phyloP scores from a whole-genome alignment of 2,113 vertebrate genomes.

The Ammodytes dubius region DNA sequence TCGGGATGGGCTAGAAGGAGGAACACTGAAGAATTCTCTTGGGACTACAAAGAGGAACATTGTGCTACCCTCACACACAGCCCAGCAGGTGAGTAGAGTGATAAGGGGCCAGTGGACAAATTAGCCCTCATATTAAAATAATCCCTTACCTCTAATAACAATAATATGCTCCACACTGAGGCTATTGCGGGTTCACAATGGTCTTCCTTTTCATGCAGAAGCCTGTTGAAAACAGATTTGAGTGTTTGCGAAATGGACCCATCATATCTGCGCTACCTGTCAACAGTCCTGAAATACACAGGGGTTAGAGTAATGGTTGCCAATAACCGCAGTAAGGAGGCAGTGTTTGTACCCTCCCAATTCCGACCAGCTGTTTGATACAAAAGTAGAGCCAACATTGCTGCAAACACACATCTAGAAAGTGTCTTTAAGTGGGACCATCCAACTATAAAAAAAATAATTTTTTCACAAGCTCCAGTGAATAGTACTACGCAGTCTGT shows the following conservation, averaged over 20 bases:
- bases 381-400: not conserved
- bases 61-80: conserved; percentile 70
- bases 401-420: conserved; percentile 9
- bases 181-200: conserved; percentile 53
- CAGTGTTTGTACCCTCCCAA: conserved; percentile 32
- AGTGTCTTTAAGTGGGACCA: conserved; percentile 4
- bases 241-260: conserved; percentile 56
- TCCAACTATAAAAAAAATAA: not conserved
- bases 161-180: conserved; percentile 52
- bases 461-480: not conserved
- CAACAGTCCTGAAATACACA: conserved; percentile 59
- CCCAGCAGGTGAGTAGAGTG: conserved; percentile 74
- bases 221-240: conserved; percentile 70
- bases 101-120: conserved; percentile 68
- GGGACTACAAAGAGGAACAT: conserved; percentile 80
- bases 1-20: conserved; percentile 49
- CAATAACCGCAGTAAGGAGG: conserved; percentile 33
- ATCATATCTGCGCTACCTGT: conserved; percentile 63
- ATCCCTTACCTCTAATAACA: conserved; percentile 75
- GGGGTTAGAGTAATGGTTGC: conserved; percentile 44
- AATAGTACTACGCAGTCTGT: not conserved
- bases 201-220: conserved; percentile 35
- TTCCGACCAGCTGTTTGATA: conserved; percentile 54
- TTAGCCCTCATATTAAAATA: conserved; percentile 75
- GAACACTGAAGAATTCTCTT: conserved; percentile 71